Evolutionary conservation across 2,113 vertebrate species (phyloP).

Genomic region (Corythornis cristatus): DNA sequence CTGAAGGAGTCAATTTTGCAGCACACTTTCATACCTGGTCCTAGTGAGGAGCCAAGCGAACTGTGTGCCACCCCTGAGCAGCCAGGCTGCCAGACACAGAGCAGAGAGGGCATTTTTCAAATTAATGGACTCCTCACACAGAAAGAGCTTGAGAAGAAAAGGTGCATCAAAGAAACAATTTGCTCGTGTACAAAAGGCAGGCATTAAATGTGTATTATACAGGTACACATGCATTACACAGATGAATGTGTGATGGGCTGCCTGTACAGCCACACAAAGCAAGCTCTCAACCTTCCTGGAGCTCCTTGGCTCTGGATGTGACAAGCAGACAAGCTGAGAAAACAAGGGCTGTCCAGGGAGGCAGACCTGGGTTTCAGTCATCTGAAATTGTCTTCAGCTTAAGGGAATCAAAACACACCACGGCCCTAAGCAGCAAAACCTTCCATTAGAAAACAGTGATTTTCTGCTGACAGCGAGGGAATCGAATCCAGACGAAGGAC

Average conservation of each 20-base stretch:
- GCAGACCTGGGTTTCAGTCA: background rate
- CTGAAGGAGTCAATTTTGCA: background rate
- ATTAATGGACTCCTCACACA: background rate
- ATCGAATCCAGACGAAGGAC: background rate
- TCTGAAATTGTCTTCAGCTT: background rate
- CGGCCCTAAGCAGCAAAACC: background rate
- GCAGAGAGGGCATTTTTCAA: background rate
- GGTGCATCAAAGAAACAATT: background rate
- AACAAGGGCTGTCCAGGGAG: background rate
- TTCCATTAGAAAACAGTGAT: background rate
- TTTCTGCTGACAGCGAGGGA: background rate
- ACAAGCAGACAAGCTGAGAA: rapidly evolving
- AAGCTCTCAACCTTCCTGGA: background rate
- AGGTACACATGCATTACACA: background rate
- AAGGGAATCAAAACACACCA: background rate
- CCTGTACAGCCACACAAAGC: background rate
- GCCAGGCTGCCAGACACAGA: background rate
- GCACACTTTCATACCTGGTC: background rate
- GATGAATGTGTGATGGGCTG: background rate
- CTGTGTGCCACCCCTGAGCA: background rate
- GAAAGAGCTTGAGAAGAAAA: background rate
- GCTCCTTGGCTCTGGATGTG: rapidly evolving
- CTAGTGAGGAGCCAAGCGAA: background rate
- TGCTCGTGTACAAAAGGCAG: background rate
- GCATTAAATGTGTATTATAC: too few relatives aligned